Evolutionary conservation across 2,888 invertebrate genomes (phyloP), one percentile per base, ranked within the genome.

Genomic region (Salticus scenicus): DNA sequence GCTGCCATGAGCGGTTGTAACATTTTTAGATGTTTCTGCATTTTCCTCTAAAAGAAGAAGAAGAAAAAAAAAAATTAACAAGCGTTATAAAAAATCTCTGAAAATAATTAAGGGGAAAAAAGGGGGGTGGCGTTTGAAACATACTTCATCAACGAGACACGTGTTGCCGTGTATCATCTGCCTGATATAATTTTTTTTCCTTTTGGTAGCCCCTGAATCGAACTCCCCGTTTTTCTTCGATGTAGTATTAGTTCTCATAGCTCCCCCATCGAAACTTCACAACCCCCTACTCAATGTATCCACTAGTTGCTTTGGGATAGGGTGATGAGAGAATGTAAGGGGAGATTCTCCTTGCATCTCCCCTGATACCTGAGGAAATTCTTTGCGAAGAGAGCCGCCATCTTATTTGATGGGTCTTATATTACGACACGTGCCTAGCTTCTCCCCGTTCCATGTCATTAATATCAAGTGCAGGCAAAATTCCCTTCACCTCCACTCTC

Each of bases 281-380:
- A 7, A 10, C 12, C 20, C 17, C 57, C 57, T 1, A 10, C 47
- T 47, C 2, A 10, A 17, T 47, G 47, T 30, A 66, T 66, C 66
- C 17, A 67, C 67, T 67, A 37, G 67, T 67, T 67, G 67, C 67
- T 33, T 27, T 33, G n/a, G 20, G 4, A 14, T 8, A 33, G 27
- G 20, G 17, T 30, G 64, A 66, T 67, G 67, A 63, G 63, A 67
- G 37, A 33, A 67, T 20, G 67, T 67, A 67, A 67, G 67, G 67
- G 67, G 67, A 67, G 67, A 67, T 57, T 47, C 42, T n/a, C n/a
- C n/a, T 37, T 24, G 33, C 24, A n/a, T 31, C 67, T 67, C 67
- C 67, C 67, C 67, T 67, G 67, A 67, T 67, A 67, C 67, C 67
- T 67, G 33, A 33, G 67, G 33, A 67, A 67, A 20, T 31, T 20